These are phyloP conservation scores for Lepidonotus clava DNA, from an alignment of 2,888 invertebrate species.

Conservation along the genomic window DNA sequence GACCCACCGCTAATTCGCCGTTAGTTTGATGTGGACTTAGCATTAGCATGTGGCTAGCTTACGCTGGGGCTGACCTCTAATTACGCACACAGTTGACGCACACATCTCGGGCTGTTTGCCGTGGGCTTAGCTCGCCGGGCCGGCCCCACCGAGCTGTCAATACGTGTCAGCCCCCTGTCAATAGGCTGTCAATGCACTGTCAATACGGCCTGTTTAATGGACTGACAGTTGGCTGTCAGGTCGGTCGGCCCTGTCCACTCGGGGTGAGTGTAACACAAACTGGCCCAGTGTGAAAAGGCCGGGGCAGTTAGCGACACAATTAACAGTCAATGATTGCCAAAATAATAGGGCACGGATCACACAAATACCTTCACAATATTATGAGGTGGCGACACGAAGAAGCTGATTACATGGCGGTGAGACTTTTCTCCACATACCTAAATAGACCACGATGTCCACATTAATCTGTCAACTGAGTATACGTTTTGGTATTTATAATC, in stretches of 20 bases:
- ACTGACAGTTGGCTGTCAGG: neutral
- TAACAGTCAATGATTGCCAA: neutral
- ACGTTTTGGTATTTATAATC: too few species aligned
- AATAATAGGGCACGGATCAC: too few species aligned
- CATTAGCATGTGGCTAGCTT: too few species aligned
- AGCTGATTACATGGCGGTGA: neutral
- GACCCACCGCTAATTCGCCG: too few species aligned
- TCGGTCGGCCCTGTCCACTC: neutral
- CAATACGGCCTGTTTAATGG: neutral
- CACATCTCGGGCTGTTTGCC: too few species aligned
- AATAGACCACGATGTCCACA: too few species aligned
- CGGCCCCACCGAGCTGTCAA: neutral
- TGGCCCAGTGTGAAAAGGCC: neutral
- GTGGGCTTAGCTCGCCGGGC: neutral
- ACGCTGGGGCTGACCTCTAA: too few species aligned
- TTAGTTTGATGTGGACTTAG: too few species aligned
- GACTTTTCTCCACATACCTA: neutral
- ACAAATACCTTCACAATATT: neutral
- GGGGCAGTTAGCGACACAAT: neutral
- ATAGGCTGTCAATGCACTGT: conserved; percentile 2
- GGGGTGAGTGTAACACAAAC: conserved; percentile 1
- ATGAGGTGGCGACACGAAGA: neutral
- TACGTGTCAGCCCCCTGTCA: conserved; percentile 16
- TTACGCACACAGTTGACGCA: too few species aligned
- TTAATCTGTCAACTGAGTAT: too few species aligned